Evolutionary conservation across 2,113 vertebrate species (phyloP), one percentile per base, ranked within the genome.

Genomic region (Ptilorrhoa leucosticta): DNA sequence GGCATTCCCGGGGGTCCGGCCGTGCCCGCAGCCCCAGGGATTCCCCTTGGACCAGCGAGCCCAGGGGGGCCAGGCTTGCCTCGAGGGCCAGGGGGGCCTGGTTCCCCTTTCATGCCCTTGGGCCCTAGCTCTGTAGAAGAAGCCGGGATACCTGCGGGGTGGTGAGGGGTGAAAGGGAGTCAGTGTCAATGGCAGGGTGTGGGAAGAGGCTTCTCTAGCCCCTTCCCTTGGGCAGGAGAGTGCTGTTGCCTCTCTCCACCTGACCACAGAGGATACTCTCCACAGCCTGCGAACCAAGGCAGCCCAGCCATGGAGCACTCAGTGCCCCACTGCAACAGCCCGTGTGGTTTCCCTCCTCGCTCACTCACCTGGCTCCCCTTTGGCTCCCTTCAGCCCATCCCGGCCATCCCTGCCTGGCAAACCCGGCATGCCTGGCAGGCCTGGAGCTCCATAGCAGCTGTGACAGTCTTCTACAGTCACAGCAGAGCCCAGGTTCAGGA

Each of bases 401-500:
- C 98, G 94, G 9, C 99, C 99, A 15, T 99, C 99, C 90, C 94
- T 98, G 61, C 99, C 99, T 0, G 98, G 98, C 9, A 97, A 8
- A 3, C 99, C 99, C 1, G 87, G 79, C 56, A 83, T 87, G 44
- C 99, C 99, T 0, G 98, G 99, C 63, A 98, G 94, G 7, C 99
- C 99, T 9, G 98, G 98, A 39, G 66, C 66, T 12, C 98, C 98
- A 6, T 98, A 97, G 92, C 95, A 97, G 39, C 31, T 48, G 3
- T 79, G 42, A 57, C 80, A 47, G 5, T 35, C 10, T 13, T 93
- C 81, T 37, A 23, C 26, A 40, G 83, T 58, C 56, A 80, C 77
- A 51, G 91, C 20, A 17, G 66, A 76, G 1, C 95, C 76, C 61
- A 97, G 18, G 7, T 13, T 63, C 78, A 98, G 71, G 13, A 97